These are phyloP conservation scores for Nephrotoma appendiculata DNA, from an alignment of 2,888 invertebrate species.

Conservation along the genomic window DNA sequence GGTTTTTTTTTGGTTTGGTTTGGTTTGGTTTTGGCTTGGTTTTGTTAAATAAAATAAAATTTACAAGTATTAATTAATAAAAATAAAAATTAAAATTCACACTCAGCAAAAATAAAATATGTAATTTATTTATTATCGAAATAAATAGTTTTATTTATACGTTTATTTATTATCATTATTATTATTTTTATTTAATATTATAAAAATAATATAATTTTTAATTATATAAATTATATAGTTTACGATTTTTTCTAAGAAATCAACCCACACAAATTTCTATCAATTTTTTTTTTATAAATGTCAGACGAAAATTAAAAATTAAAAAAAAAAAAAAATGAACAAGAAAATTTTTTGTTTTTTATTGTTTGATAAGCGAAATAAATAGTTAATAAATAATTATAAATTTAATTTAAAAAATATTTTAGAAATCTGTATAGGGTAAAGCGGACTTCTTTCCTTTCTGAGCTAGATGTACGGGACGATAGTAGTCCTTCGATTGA, in stretches of 20 bases:
- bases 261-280: not conserved
- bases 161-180: not conserved
- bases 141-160: not conserved
- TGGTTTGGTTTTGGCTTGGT: not conserved
- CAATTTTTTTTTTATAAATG: not conserved
- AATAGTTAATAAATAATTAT: not conserved
- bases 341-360: not conserved
- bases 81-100: not conserved
- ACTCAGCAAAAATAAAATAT: not conserved
- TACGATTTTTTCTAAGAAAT: not conserved
- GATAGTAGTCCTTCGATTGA: slow-evolving; percentile 49
- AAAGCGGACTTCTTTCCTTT: slow-evolving; percentile 32
- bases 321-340: not conserved
- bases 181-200: not conserved
- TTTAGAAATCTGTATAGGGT: slow-evolving; percentile 40
- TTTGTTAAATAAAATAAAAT: not conserved
- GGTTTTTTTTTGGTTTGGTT: not conserved
- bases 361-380: not conserved
- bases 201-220: not conserved
- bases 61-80: not conserved
- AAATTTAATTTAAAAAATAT: not conserved
- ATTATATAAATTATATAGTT: not conserved
- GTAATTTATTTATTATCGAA: not conserved
- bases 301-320: not conserved
- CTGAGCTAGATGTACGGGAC: slow-evolving; percentile 52